Evolutionary conservation across 2,797 vertebrate genomes (phyloP).

Genomic region (Clarias pachynema): DNA sequence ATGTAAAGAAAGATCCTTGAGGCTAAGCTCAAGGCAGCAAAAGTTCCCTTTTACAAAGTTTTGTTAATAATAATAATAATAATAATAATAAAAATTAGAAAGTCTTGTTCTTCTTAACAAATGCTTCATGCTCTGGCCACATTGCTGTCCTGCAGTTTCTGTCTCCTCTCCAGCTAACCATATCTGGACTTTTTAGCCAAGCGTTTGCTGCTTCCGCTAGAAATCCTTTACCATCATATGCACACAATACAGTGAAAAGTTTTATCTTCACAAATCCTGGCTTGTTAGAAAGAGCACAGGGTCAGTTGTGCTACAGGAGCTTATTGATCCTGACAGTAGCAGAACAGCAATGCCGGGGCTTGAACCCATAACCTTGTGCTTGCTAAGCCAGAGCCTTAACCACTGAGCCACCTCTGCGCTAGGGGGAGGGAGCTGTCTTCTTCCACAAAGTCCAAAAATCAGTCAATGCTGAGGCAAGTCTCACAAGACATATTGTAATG

Average conservation of each 20-base stretch:
- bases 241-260: no score
- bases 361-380: neutral
- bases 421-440: neutral
- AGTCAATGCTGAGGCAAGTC: neutral
- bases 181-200: neutral
- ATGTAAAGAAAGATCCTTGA: neutral
- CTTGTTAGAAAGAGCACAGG: neutral
- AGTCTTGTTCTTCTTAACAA: neutral
- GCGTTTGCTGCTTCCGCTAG: neutral
- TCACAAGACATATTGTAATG: neutral
- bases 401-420: neutral
- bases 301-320: neutral
- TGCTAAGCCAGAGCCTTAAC: neutral
- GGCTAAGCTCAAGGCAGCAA: neutral
- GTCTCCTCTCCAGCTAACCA: neutral
- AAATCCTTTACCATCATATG: neutral
- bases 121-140: neutral
- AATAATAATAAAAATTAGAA: neutral
- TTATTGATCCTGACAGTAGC: neutral
- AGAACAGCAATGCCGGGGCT: neutral
- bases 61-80: neutral
- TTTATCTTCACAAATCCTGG: neutral
- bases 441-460: neutral
- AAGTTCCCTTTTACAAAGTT: neutral
- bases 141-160: no score